Percentiles rank a stretch among this genome's conserved stretches.
phyloP scores from a whole-genome alignment of 2,113 vertebrate species.

The Mesoclemmys tuberculata region DNA sequence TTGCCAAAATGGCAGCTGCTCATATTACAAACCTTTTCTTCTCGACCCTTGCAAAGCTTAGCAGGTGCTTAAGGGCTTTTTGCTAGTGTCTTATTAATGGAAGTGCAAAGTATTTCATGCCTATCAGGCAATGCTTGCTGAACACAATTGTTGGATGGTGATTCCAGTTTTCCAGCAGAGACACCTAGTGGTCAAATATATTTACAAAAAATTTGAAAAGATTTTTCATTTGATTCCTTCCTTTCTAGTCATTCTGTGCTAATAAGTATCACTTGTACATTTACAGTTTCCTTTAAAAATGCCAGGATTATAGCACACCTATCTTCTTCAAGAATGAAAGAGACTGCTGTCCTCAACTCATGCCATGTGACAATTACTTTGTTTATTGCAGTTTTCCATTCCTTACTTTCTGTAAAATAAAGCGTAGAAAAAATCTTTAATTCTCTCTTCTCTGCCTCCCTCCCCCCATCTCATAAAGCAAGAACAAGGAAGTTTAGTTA shows the following conservation, averaged over 20 bases:
- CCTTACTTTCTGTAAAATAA: neutral
- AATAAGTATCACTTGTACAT: neutral
- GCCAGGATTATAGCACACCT: neutral
- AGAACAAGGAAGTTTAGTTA: neutral
- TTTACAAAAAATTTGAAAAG: neutral
- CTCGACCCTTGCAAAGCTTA: neutral
- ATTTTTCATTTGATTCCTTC: neutral
- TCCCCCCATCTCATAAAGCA: neutral
- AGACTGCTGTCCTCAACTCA: neutral
- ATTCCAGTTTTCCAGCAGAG: neutral
- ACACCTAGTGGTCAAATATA: conserved; percentile 36
- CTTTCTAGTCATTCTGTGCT: neutral
- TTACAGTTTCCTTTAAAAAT: neutral
- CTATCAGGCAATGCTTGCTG: neutral
- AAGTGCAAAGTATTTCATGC: neutral
- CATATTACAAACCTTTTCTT: neutral
- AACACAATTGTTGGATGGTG: neutral
- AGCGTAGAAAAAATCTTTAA: neutral
- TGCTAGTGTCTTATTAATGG: neutral
- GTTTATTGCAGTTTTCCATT: neutral
- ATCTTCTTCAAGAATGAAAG: neutral
- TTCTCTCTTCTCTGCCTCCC: neutral
- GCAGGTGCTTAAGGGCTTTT: neutral
- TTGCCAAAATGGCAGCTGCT: neutral
- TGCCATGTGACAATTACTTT: neutral